A percentile compares a stretch with the other conserved stretches of the same genome.
Evolutionary conservation across 2,797 vertebrate genomes (phyloP).

Genomic region (Eidolon dupreanum): DNA sequence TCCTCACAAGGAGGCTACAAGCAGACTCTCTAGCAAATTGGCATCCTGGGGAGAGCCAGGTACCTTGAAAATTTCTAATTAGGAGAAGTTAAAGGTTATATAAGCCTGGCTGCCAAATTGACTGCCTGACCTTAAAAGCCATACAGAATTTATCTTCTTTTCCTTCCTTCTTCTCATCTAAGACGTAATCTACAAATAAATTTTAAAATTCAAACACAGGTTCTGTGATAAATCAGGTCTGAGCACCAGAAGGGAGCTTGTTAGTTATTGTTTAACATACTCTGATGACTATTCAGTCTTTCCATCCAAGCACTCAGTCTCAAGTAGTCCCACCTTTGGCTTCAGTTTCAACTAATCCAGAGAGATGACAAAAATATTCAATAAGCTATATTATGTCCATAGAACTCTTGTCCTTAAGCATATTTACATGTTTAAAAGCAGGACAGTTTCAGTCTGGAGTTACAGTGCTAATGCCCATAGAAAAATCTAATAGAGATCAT

Average conservation of each 20-base stretch:
- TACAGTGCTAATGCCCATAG: not conserved
- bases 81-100: slow-evolving; percentile 57
- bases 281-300: not conserved
- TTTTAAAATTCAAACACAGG: not conserved
- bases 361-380: not conserved
- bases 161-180: not conserved
- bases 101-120: not conserved
- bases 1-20: not conserved
- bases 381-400: not conserved
- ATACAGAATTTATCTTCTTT: not conserved
- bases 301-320: not conserved
- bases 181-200: not conserved
- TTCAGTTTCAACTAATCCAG: not conserved
- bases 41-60: slow-evolving; percentile 40
- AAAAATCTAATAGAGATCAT: slow-evolving; percentile 7
- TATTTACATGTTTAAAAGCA: slow-evolving; percentile 11
- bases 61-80: slow-evolving; percentile 52
- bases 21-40: slow-evolving; percentile 46
- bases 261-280: not conserved
- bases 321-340: not conserved
- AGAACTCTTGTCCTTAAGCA: not conserved
- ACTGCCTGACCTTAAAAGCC: slow-evolving; percentile 50
- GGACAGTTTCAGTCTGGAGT: not conserved
- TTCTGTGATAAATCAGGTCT: not conserved
- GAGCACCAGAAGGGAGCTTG: not conserved